These are phyloP conservation scores for Balaeniceps rex DNA, from an alignment of 2,113 vertebrate genomes.

Conservation along the genomic window DNA sequence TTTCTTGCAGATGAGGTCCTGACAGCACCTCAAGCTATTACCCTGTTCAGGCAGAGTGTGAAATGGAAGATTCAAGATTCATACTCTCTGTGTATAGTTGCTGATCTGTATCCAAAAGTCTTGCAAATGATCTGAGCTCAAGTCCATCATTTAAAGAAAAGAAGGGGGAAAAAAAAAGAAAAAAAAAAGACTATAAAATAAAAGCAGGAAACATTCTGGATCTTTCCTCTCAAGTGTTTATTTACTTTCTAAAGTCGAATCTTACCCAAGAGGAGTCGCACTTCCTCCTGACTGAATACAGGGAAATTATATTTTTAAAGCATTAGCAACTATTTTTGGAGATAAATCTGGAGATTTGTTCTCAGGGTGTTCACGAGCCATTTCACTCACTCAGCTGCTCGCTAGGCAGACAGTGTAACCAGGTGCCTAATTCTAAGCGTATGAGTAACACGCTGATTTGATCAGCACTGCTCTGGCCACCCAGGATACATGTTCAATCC, in stretches of 20 bases:
- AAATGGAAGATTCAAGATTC: slow-evolving; percentile 59
- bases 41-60: slow-evolving; percentile 37
- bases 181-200: background rate
- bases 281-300: background rate
- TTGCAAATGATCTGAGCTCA: slow-evolving; percentile 21
- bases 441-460: background rate
- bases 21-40: slow-evolving; percentile 56
- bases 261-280: background rate
- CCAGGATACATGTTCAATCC: background rate
- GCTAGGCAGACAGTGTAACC: background rate
- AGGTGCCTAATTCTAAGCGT: background rate
- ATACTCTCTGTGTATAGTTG: background rate
- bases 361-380: background rate
- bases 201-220: background rate
- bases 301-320: background rate
- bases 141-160: background rate
- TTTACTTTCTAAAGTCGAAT: background rate
- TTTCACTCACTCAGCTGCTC: background rate
- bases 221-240: background rate
- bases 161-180: accelerated
- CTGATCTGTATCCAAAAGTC: slow-evolving; percentile 55
- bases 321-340: background rate
- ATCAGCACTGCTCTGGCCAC: background rate
- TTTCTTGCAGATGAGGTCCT: slow-evolving; percentile 50
- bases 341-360: background rate